phyloP scores from a whole-genome alignment of 2,113 vertebrate species.

The Xenopus borealis region DNA sequence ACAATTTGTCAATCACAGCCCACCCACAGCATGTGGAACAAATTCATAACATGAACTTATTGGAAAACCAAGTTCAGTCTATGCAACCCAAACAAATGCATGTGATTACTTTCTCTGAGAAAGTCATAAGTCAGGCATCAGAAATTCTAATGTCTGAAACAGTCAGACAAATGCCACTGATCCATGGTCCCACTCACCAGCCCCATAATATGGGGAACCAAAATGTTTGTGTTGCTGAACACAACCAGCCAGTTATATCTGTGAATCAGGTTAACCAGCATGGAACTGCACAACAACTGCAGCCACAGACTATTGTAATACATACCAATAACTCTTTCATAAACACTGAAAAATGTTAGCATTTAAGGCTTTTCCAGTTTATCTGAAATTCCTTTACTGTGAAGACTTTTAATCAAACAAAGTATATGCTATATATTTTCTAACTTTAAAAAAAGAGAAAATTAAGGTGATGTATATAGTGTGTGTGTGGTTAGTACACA shows the following conservation, averaged over 20 bases:
- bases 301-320: constrained; percentile 74
- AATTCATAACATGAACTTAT: constrained; percentile 74
- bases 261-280: constrained; percentile 59
- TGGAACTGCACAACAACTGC: constrained; percentile 63
- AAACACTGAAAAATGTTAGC: constrained; percentile 14
- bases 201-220: constrained; percentile 55
- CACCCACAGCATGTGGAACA: constrained; percentile 68
- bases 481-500: too few species aligned
- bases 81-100: constrained; percentile 82
- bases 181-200: constrained; percentile 57
- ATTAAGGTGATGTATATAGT: too few species aligned
- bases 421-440: too few species aligned
- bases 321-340: constrained; percentile 67
- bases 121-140: constrained; percentile 76
- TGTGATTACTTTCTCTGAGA: constrained; percentile 87
- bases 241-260: constrained; percentile 62
- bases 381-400: too few species aligned
- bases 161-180: constrained; percentile 62
- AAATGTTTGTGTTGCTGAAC: constrained; percentile 60
- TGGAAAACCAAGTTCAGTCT: constrained; percentile 68
- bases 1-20: constrained; percentile 75
- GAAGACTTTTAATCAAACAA: too few species aligned
- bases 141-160: constrained; percentile 56
- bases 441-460: too few species aligned
- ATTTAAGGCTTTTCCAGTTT: too few species aligned